These are phyloP conservation scores for Anticlea derivata DNA, from an alignment of 2,888 invertebrate species.

Conservation along the genomic window DNA sequence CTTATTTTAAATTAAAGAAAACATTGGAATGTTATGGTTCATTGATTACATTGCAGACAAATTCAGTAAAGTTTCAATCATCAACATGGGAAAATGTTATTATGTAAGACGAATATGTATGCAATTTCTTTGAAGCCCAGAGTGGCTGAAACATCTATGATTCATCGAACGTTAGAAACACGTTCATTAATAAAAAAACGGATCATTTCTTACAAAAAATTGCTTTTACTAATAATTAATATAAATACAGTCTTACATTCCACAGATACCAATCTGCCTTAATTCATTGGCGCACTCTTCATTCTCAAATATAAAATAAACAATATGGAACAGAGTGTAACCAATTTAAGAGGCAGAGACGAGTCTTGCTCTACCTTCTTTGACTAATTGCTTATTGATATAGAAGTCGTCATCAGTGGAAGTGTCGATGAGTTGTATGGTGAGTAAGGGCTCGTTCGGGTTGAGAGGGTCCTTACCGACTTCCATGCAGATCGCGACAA, in stretches of 20 bases:
- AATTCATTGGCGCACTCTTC: slow-evolving; percentile 3
- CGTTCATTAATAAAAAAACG: neutral
- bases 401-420: slow-evolving; percentile 86
- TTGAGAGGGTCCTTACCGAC: slow-evolving; percentile 85
- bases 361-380: slow-evolving; percentile 84
- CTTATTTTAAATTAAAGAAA: neutral
- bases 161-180: neutral
- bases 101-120: neutral
- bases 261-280: slow-evolving; percentile 6
- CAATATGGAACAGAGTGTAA: slow-evolving; percentile 19
- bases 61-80: neutral
- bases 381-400: slow-evolving; percentile 86
- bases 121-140: neutral
- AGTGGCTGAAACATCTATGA: neutral
- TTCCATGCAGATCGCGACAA: slow-evolving; percentile 87
- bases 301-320: slow-evolving; percentile 30
- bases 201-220: neutral
- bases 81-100: neutral
- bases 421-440: slow-evolving; percentile 88
- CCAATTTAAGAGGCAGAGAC: slow-evolving; percentile 48
- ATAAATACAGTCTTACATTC: slow-evolving; percentile 12
- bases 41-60: neutral
- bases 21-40: slow-evolving; percentile 20
- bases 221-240: slow-evolving; percentile 1
- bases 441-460: slow-evolving; percentile 85